Evolutionary conservation across 2,797 vertebrate genomes (phyloP).

Genomic region (Oophaga sylvatica): DNA sequence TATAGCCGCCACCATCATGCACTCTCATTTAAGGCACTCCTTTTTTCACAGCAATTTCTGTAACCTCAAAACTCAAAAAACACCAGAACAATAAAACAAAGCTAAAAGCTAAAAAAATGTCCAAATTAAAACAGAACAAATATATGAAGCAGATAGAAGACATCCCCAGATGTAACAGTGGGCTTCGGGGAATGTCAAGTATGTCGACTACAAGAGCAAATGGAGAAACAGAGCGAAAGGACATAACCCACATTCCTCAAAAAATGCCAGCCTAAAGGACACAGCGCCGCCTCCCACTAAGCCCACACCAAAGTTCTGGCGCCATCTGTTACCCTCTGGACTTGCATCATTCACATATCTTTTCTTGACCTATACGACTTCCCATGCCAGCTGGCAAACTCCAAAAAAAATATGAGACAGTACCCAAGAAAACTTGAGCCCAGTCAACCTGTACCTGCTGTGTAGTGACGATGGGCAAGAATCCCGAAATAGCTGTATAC

Average conservation of each 20-base stretch:
- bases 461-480: too few relatives aligned
- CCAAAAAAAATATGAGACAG: too few relatives aligned
- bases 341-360: conserved; percentile 37
- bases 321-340: conserved; percentile 56
- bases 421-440: too few relatives aligned
- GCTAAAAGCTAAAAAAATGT: neutral
- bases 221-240: conserved; percentile 64
- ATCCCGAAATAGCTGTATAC: too few relatives aligned
- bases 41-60: too few relatives aligned
- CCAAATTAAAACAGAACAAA: neutral
- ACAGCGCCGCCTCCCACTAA: conserved; percentile 52
- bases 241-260: conserved; percentile 62
- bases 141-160: neutral
- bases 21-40: too few relatives aligned
- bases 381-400: too few relatives aligned
- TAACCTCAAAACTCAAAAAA: too few relatives aligned
- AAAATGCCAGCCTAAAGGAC: conserved; percentile 47
- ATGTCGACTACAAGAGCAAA: conserved; percentile 65
- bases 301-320: conserved; percentile 41
- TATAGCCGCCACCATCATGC: too few relatives aligned
- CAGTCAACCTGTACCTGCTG: too few relatives aligned
- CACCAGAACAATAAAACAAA: too few relatives aligned
- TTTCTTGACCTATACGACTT: too few relatives aligned
- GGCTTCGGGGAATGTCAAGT: conserved; percentile 66
- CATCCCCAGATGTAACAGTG: conserved; percentile 27